Percentiles rank a stretch among this genome's conserved stretches.
These are phyloP conservation scores for Orchestes rusci DNA, from an alignment of 2,888 invertebrate genomes.

Conservation along the genomic window DNA sequence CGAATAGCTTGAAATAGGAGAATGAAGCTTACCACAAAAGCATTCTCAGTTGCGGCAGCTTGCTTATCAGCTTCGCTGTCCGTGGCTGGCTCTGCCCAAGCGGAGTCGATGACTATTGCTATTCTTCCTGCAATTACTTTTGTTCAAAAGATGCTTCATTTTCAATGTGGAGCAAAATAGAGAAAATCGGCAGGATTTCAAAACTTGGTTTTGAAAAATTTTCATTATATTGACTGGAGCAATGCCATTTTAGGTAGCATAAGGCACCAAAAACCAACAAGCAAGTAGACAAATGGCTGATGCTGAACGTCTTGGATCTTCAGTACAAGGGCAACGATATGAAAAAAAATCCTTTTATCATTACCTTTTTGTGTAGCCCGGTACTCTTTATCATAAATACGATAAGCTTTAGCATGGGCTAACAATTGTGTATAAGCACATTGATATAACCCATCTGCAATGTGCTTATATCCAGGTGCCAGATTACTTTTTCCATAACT, in stretches of 20 bases:
- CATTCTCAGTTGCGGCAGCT: conserved; percentile 17
- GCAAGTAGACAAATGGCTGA: too few relatives aligned
- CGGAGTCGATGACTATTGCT: conserved; percentile 15
- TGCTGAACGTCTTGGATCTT: too few relatives aligned
- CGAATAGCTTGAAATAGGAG: too few relatives aligned
- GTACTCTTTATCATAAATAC: conserved; percentile 42
- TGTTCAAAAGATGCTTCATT: too few relatives aligned
- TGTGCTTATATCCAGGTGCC: conserved; percentile 22
- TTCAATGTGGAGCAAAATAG: too few relatives aligned
- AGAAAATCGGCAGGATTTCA: too few relatives aligned
- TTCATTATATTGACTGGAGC: too few relatives aligned
- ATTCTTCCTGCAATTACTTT: conserved; percentile 15
- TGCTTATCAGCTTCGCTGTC: conserved; percentile 12
- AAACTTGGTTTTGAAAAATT: too few relatives aligned
- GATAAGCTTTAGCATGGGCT: conserved; percentile 45
- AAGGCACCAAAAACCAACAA: too few relatives aligned
- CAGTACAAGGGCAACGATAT: too few relatives aligned
- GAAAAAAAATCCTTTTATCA: background rate
- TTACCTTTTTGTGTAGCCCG: conserved; percentile 30
- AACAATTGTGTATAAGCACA: conserved; percentile 46
- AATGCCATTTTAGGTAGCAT: too few relatives aligned
- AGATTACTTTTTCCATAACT: conserved; percentile 15
- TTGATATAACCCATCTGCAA: conserved; percentile 44
- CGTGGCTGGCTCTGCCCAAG: conserved; percentile 19
- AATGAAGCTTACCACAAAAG: conserved; percentile 21